These are phyloP conservation scores for Diuraphis noxia DNA, from an alignment of 1,140 invertebrate species.

Conservation along the genomic window DNA sequence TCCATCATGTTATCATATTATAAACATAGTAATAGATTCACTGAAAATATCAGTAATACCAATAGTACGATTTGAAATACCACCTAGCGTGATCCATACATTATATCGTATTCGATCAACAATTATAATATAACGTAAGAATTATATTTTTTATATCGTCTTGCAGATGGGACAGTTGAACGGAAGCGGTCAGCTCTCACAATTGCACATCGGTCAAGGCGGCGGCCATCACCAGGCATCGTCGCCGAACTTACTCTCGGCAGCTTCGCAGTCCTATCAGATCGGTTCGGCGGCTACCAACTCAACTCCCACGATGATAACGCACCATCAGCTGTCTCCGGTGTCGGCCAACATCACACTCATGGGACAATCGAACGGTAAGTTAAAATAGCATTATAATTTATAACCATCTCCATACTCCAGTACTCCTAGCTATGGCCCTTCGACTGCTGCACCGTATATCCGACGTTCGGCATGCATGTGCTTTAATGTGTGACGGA, in stretches of 20 bases:
- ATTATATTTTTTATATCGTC: not conserved
- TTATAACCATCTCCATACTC: not conserved
- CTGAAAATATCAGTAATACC: too few relatives aligned
- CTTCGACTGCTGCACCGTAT: not conserved
- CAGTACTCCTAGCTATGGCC: too few relatives aligned
- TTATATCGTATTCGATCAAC: not conserved
- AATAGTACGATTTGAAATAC: too few relatives aligned
- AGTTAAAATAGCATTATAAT: not conserved
- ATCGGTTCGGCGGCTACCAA: conserved; percentile 56
- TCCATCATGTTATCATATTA: too few relatives aligned
- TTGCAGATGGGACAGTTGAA: conserved; percentile 43
- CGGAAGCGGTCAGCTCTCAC: conserved; percentile 30
- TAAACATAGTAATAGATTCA: too few relatives aligned
- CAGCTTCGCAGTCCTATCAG: conserved; percentile 53
- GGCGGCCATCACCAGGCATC: conserved; percentile 44
- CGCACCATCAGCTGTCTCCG: conserved; percentile 55
- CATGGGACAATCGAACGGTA: conserved; percentile 57
- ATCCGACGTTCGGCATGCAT: not conserved
- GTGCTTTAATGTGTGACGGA: too few relatives aligned
- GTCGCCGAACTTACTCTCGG: conserved; percentile 30
- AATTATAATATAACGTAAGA: not conserved
- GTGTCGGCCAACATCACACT: conserved; percentile 56
- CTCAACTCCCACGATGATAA: conserved; percentile 56
- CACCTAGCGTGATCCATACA: not conserved
- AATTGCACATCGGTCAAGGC: conserved; percentile 17